Evolutionary conservation across 2,888 invertebrate species (phyloP), one percentile per base, ranked within the genome.

Genomic region (Timema cristinae): DNA sequence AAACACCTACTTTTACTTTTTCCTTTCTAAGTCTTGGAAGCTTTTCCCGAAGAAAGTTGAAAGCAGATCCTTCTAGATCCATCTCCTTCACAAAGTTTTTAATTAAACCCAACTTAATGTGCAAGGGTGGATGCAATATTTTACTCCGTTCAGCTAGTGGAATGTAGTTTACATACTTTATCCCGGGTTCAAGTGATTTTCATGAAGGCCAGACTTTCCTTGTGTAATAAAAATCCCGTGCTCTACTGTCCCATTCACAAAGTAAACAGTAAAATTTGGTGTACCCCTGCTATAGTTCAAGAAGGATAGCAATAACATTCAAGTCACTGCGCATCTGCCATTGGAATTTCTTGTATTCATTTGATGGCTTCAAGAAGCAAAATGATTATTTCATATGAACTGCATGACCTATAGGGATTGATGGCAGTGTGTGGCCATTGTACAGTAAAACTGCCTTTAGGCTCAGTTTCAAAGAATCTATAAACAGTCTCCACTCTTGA

Each of bases 221-320:
- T n/a, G n/a, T n/a, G n/a, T n/a, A n/a, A n/a, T n/a, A n/a, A n/a
- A n/a, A n/a, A n/a, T n/a, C 48, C 32, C 54, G 52, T 50, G 50
- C n/a, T 15, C 51, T 47, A n/a, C 54, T 71, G 67, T 54, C 49
- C 49, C 56, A 67, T 9, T 50, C 32, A 52, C 6, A 71, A 11
- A 75, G 50, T 54, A 76, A 77, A 70, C 74, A 73, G 51, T 75
- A 77, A 70, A 67, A 74, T 50, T 77, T 77, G 63, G 74, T 76
- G 66, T 71, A 72, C 49, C 74, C 73, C 52, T 15, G 15, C 63
- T 75, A 75, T 68, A 77, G 51, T 10, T 71, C 61, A 78, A n/a
- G n/a, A n/a, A n/a, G n/a, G n/a, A n/a, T n/a, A n/a, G n/a, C n/a
- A n/a, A n/a, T n/a, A n/a, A n/a, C 73, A 47, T 78, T 78, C 50